phyloP scores from a whole-genome alignment of 23 tunicate species.

The Styela plicata region DNA sequence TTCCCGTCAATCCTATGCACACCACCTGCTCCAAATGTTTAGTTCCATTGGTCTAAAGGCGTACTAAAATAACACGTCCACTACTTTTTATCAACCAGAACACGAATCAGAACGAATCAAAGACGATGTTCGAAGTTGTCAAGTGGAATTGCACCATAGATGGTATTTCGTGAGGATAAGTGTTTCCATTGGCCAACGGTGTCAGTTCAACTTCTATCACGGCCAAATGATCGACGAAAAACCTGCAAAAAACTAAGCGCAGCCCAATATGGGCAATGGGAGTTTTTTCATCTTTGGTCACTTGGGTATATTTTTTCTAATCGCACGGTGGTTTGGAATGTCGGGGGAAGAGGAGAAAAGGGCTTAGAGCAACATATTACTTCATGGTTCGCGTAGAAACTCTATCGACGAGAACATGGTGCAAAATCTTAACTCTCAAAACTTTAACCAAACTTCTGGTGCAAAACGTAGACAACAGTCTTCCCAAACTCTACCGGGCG shows the following conservation, averaged over 20 bases:
- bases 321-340: conserved; percentile 85
- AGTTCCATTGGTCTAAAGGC: no score
- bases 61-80: no score
- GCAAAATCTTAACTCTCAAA: conserved; percentile 42
- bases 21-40: no score
- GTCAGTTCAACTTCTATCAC: conserved; percentile 75
- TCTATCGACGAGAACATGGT: conserved; percentile 41
- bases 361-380: conserved; percentile 49
- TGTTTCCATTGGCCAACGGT: conserved; percentile 88
- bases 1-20: no score
- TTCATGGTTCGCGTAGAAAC: conserved; percentile 79
- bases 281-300: conserved; percentile 68
- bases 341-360: conserved; percentile 44
- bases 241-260: conserved; percentile 64
- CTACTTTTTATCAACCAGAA: no score
- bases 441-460: conserved; percentile 18
- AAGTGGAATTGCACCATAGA: conserved; percentile 90
- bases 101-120: conserved; percentile 71
- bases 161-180: conserved; percentile 93
- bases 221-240: conserved; percentile 61
- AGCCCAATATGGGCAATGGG: conserved; percentile 94
- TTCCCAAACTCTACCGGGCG: conserved; percentile 50
- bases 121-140: conserved; percentile 81
- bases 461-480: conserved; percentile 12
- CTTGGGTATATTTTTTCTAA: conserved; percentile 53